phyloP scores from a whole-genome alignment of 1,140 invertebrate species.

The Nasonia longicornis region DNA sequence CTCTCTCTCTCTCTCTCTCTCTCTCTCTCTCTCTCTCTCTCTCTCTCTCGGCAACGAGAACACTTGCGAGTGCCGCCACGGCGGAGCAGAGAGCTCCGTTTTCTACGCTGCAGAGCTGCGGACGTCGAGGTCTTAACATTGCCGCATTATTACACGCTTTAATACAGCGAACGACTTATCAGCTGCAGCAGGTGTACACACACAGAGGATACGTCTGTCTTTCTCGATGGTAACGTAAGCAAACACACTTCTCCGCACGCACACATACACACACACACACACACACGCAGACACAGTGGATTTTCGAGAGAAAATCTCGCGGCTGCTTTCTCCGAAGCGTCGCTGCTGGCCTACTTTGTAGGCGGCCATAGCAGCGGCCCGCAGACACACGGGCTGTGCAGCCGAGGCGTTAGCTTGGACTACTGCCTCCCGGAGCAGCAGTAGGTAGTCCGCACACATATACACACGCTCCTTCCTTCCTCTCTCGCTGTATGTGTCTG shows the following conservation, averaged over 20 bases:
- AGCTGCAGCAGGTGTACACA: constrained; percentile 3
- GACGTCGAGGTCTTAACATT: background rate
- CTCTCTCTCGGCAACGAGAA: constrained; percentile 4
- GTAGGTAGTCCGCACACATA: background rate
- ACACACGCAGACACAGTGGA: background rate
- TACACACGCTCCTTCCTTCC: constrained; percentile 3
- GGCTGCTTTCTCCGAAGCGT: background rate
- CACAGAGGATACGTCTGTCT: background rate
- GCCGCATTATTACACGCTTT: background rate
- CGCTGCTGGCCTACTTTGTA: background rate
- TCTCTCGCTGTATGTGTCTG: constrained; percentile 27
- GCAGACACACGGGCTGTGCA: background rate
- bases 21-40: constrained; percentile 7
- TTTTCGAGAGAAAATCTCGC: background rate
- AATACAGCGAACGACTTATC: background rate
- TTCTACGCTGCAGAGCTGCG: background rate
- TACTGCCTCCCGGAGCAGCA: background rate
- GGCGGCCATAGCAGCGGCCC: background rate
- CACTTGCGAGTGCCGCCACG: background rate
- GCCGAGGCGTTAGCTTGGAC: background rate
- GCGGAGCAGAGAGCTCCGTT: background rate
- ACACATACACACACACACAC: background rate
- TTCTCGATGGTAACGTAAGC: constrained; percentile 31
- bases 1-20: constrained; percentile 14
- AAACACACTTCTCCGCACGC: background rate